Evolutionary conservation across 2,797 vertebrate species (phyloP), one percentile per base, ranked within the genome.

Genomic region (Rhinogobio ventralis): DNA sequence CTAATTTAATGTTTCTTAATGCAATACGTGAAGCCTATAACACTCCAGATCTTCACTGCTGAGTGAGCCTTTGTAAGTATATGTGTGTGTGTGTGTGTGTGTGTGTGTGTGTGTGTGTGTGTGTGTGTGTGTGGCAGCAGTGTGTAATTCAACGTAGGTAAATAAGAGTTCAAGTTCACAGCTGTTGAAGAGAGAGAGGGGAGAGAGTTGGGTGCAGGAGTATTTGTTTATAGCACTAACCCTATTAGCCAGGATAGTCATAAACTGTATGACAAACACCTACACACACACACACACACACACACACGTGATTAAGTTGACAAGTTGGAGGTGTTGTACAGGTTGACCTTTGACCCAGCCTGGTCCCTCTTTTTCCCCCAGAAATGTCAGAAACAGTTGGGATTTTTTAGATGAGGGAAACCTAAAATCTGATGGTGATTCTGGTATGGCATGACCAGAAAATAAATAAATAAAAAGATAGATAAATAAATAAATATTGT

Each of bases 151-250:
- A 84, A 60, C 28, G 0, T 57, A 57, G 55, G 55, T 57, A 57
- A 92, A 91, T 89, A 86, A 62, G 67, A 90, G 92, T 91, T 92
- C 92, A 93, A 91, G 91, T 93, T 93, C 90, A 90, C 88, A 90
- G 88, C 87, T 89, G 84, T 85, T 86, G 76, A 87, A 85, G 82
- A 87, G 79, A 75, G 86, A 62, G 68, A 83, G 46, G 72, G 25
- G 30, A 39, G 33, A 64, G 69, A 73, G 30, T 53, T 23, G 64
- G 66, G 66, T 67, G n/a, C 49, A 82, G n/a, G 60, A 72, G 19
- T 82, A 86, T 82, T 80, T 87, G 82, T 78, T 72, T 39, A 76
- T 42, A 81, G 86, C 71, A 69, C 64, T 81, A 53, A 81, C 82
- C 64, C 71, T 84, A 68, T 87, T 57, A 76, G 42, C 42, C 17